Percentiles rank a stretch among this genome's conserved stretches.
Evolutionary conservation across 2,888 invertebrate species (phyloP).

Genomic region (Chydorus sphaericus): DNA sequence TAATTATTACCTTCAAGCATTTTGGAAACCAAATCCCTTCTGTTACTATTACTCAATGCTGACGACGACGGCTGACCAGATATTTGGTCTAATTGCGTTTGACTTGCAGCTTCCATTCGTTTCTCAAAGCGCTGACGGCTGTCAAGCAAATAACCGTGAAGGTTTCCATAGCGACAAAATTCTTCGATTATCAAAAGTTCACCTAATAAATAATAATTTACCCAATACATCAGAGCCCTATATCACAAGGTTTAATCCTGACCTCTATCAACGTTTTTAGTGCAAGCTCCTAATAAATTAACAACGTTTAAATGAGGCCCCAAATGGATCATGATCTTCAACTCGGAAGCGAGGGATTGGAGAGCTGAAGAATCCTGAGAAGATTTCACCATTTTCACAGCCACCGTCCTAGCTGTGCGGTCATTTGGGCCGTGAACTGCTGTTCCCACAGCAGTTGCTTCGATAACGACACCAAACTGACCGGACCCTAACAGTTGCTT

Average conservation of each 20-base stretch:
- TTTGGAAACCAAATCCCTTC: too few relatives aligned
- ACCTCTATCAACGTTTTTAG: constrained; percentile 78
- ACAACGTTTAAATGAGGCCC: constrained; percentile 91
- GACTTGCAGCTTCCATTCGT: too few relatives aligned
- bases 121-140: too few relatives aligned
- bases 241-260: too few relatives aligned
- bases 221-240: too few relatives aligned
- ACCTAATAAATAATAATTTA: constrained; percentile 32
- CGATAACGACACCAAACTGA: neutral
- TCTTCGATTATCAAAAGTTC: constrained; percentile 87
- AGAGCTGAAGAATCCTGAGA: constrained; percentile 73
- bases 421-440: constrained; percentile 32
- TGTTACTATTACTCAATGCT: too few relatives aligned
- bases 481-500: neutral
- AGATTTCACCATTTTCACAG: constrained; percentile 89
- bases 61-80: too few relatives aligned
- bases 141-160: constrained; percentile 70
- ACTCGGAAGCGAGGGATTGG: constrained; percentile 73
- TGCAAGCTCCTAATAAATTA: constrained; percentile 85
- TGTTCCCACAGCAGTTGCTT: neutral
- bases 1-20: too few relatives aligned
- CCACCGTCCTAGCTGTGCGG: constrained; percentile 59
- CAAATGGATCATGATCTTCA: constrained; percentile 90
- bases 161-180: constrained; percentile 81
- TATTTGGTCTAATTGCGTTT: too few relatives aligned